Evolutionary conservation across 2,113 vertebrate genomes (phyloP), one percentile per base, ranked within the genome.

Genomic region (Nematolebias whitei): DNA sequence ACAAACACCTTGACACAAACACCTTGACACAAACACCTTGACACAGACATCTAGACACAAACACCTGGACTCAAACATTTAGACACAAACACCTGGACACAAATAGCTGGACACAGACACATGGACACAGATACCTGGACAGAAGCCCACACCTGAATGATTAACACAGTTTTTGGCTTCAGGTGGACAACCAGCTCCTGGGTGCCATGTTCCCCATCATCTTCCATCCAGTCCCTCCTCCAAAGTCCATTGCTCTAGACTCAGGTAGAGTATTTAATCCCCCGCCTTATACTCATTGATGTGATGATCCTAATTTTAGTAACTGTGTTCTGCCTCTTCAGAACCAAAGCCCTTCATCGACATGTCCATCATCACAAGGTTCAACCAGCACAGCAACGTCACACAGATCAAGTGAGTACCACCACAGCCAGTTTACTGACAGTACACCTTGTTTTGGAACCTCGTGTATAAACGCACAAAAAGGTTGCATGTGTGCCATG

Each of bases 291-390:
- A 14, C 10, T 20, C 6, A 15, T 23, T 24, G 35, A 11, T 19
- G n/a, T 49, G 6, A 7, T 11, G 41, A 62, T 8, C 0, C 0
- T n/a, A 5, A 11, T 3, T 29, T 47, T 9, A 47, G 16, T 63
- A 29, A 53, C 62, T 29, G 26, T 29, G 26, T 18, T 60, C 23
- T 1, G 9, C 12, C 43, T 51, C 49, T 44, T 79, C 83, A 99
- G 97, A 99, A 55, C 98, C 98, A 2, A 98, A 95, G 74, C 96
- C 98, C 0, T 98, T 99, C 76, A 93, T 98, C 45, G 98, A 99
- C n/a, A 79, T 98, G 65, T 97, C 96, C 39, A 23, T 99, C 86
- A 98, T 99, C 85, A 98, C 94, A 66, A 92, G 97, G 74, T 98
- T 98, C 84, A 98, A 98, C 19, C 93, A 96, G 53, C 96, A 97